Conservation (phyloP, 1,140 invertebrate genomes). For the Pseudomyrmex dendroicus region DNA sequence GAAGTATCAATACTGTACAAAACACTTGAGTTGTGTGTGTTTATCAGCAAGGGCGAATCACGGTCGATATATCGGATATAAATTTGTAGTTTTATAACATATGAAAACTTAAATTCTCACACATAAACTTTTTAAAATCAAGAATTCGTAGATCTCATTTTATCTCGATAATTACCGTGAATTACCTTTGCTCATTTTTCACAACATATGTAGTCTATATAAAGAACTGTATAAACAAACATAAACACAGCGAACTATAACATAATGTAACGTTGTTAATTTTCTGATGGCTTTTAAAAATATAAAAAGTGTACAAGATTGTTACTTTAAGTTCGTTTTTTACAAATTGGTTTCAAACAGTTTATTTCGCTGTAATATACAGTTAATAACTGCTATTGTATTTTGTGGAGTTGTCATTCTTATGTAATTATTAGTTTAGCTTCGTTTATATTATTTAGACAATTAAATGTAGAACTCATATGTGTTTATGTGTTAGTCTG, state of each 20-base stretch:
- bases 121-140: neutral
- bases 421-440: conserved; percentile 16
- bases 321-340: too few relatives aligned
- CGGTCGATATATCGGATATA: neutral
- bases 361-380: neutral
- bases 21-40: neutral
- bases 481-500: neutral
- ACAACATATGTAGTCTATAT: too few relatives aligned
- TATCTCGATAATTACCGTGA: conserved; percentile 8
- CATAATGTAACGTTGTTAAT: neutral
- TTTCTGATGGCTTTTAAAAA: conserved; percentile 18
- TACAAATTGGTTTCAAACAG: neutral
- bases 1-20: neutral
- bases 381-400: conserved; percentile 29
- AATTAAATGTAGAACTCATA: conserved; percentile 20
- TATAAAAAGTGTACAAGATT: neutral
- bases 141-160: neutral
- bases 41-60: neutral
- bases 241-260: conserved; percentile 1
- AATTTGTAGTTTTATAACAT: neutral
- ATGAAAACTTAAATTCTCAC: conserved; percentile 1
- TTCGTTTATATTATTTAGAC: neutral
- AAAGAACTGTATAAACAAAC: conserved; percentile 11
- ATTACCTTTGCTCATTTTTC: neutral
- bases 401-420: conserved; percentile 16